Conservation (phyloP, 2,113 vertebrate species). For the Daubentonia madagascariensis region DNA sequence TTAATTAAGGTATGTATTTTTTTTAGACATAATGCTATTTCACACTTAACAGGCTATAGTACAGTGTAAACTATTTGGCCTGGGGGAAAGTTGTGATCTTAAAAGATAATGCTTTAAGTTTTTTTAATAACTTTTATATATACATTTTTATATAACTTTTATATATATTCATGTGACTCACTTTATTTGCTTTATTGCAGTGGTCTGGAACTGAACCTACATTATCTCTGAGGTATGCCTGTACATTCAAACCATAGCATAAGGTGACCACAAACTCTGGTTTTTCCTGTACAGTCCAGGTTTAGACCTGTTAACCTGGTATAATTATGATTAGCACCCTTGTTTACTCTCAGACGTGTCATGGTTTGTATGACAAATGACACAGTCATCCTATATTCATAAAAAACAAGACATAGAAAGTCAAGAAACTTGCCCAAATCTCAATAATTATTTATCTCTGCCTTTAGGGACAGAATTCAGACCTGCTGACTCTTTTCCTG, state of each 20-base stretch:
- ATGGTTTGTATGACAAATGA: background rate
- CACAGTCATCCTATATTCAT: background rate
- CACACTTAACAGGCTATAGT: background rate
- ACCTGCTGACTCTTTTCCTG: background rate
- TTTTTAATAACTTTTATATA: background rate
- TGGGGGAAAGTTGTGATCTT: background rate
- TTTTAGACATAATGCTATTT: background rate
- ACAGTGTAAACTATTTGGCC: background rate
- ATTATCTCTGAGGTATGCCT: background rate
- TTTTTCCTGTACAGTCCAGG: background rate
- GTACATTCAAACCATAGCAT: background rate
- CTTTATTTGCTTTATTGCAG: background rate
- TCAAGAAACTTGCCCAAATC: background rate
- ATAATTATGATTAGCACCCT: background rate
- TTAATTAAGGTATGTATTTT: background rate
- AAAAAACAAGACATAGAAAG: background rate
- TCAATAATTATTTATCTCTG: background rate
- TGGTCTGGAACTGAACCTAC: background rate
- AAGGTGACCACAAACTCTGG: background rate
- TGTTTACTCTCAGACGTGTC: background rate
- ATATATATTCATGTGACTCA: background rate
- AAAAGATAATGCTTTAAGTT: constrained; percentile 20
- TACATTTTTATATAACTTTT: background rate
- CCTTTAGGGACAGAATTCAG: background rate
- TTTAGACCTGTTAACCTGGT: background rate